Base-by-base conservation (phyloP, 2,113 vertebrate genomes). In the Campylomormyrus numenius region DNA sequence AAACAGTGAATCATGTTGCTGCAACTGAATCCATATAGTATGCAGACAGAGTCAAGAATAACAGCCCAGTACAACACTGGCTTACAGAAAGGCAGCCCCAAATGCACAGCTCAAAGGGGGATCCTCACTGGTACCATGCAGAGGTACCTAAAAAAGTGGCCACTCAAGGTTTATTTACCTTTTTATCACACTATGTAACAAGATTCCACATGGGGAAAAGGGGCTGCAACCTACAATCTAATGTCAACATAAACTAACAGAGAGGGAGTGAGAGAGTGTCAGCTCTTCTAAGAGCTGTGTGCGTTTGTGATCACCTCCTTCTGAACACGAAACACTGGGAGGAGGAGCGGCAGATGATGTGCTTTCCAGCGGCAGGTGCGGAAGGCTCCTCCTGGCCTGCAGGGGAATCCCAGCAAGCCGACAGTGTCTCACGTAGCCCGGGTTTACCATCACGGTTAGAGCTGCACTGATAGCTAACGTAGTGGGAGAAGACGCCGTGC, bases 351-450 rank as follows among this genome's bases (percentile, higher is more conserved):
- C 35, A 88, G 50, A 31, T 70, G n/a, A 70, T 13, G 27, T 13
- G 10, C 56, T 84, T 24, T 88, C 90, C 83, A 90, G 89, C 88
- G 77, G 52, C 70, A 86, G 49, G 74, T 46, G 52, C 45, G 70
- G 84, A 88, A 70, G 52, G 39, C 56, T 50, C 5, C 83, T 49
- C 42, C 39, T 62, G 87, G 31, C 52, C 24, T 58, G 85, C n/a
- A 85, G 85, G 13, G 31, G 77, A 27, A 39, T 19, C 24, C 50
- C 39, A 45, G 5, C 89, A 49, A 85, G 45, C 5, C 10, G 45
- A 49, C 46, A 9, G 8, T 15, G 11, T 56, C n/a, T 85, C 39
- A 24, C 70, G 24, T 53, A 58, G 52, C 53, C 77, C 24, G 4
- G 31, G 13, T 39, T 89, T 35, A 31, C 56, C 50, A 17, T 83